Conservation (phyloP, 2,888 invertebrate species). For the Tridacna gigas region DNA sequence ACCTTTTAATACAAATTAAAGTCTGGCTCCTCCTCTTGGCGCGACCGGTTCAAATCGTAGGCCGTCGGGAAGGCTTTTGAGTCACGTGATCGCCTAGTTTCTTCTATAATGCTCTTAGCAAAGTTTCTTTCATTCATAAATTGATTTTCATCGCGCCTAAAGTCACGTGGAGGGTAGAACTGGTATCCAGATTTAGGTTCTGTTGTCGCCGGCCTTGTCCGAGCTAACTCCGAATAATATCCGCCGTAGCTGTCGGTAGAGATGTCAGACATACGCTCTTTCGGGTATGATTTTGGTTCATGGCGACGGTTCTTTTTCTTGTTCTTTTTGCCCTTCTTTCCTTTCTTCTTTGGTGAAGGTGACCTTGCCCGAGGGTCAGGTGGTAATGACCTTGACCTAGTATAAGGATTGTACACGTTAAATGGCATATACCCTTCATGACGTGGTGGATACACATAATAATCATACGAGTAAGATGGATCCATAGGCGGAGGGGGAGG, state of each 20-base stretch:
- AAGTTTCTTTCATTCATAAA: slow-evolving; percentile 78
- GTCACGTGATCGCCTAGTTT: slow-evolving; percentile 64
- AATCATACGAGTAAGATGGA: slow-evolving; percentile 54
- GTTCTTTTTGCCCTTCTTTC: slow-evolving; percentile 67
- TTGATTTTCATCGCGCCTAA: slow-evolving; percentile 75
- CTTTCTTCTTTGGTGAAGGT: slow-evolving; percentile 66
- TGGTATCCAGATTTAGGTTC: slow-evolving; percentile 47
- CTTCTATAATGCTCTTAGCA: slow-evolving; percentile 72
- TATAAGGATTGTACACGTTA: slow-evolving; percentile 61
- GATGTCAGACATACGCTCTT: slow-evolving; percentile 55
- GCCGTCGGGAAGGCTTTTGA: slow-evolving; percentile 66
- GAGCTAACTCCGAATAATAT: slow-evolving; percentile 73
- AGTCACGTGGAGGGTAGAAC: slow-evolving; percentile 73
- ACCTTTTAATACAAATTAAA: slow-evolving; percentile 65
- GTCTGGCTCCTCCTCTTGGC: slow-evolving; percentile 41
- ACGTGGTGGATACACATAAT: slow-evolving; percentile 67
- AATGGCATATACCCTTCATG: slow-evolving; percentile 66
- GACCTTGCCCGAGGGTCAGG: slow-evolving; percentile 63
- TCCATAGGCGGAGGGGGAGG: slow-evolving; percentile 3
- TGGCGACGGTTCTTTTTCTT: slow-evolving; percentile 48
- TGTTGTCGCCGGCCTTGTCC: slow-evolving; percentile 28
- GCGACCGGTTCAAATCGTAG: slow-evolving; percentile 70
- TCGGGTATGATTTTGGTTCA: slow-evolving; percentile 4
- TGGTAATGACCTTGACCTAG: slow-evolving; percentile 56
- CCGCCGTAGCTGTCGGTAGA: slow-evolving; percentile 70